Evolutionary conservation across 2,888 invertebrate species (phyloP).

Genomic region (Rotaria socialis): DNA sequence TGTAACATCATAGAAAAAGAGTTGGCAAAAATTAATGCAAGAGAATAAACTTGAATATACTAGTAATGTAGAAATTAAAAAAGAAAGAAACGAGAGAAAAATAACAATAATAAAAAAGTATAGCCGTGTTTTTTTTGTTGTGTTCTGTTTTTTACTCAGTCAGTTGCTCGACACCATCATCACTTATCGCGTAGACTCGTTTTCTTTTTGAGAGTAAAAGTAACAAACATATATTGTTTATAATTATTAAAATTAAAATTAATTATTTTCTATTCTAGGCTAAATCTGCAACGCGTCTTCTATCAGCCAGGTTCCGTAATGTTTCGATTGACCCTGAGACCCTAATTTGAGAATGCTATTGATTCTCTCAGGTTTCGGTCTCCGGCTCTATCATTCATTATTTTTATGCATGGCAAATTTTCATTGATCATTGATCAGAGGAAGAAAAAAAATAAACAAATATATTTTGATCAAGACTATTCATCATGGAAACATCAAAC

Average conservation of each 20-base stretch:
- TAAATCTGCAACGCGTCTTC: not conserved
- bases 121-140: not conserved
- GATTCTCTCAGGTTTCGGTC: conserved; percentile 26
- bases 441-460: not conserved
- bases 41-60: not conserved
- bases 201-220: not conserved
- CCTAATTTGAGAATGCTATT: conserved; percentile 21
- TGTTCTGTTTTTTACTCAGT: conserved; percentile 29
- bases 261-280: not conserved
- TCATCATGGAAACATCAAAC: not conserved
- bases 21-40: not conserved
- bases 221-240: not conserved
- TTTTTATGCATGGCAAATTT: not conserved
- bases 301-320: not conserved
- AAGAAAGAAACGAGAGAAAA: not conserved
- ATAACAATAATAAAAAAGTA: not conserved
- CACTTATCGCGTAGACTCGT: not conserved
- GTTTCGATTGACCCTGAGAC: conserved; percentile 10
- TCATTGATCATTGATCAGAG: not conserved
- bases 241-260: not conserved
- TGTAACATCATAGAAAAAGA: not conserved
- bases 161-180: conserved; percentile 17
- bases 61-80: not conserved
- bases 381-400: conserved; percentile 13
- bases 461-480: not conserved